Conservation (phyloP, 2,888 invertebrate species). For the Protophormia terraenovae region DNA sequence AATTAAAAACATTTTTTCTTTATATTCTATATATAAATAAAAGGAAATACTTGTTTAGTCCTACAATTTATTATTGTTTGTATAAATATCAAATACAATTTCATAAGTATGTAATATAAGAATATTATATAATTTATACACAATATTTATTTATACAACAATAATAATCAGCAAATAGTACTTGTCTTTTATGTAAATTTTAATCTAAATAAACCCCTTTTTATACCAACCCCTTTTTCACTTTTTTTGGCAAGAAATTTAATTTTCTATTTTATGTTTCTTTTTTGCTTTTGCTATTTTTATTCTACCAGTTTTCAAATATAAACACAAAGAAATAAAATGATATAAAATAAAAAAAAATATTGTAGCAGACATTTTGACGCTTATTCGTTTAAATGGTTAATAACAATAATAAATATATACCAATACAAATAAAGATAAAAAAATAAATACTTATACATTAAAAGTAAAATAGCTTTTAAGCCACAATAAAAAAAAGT, state of each 20-base stretch:
- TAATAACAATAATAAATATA: slow-evolving; percentile 18
- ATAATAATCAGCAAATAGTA: slow-evolving; percentile 11
- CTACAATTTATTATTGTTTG: too few species aligned
- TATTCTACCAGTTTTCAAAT: background rate
- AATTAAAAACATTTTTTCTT: too few species aligned
- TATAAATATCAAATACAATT: too few species aligned
- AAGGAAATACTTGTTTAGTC: too few species aligned
- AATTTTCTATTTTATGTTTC: slow-evolving; percentile 1
- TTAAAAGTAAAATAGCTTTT: background rate
- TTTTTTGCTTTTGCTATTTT: background rate
- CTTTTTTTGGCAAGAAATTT: slow-evolving; percentile 26
- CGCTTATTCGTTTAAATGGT: slow-evolving; percentile 42
- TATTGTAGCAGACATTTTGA: slow-evolving; percentile 45
- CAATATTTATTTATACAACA: background rate
- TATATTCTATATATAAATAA: too few species aligned
- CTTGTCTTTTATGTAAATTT: background rate
- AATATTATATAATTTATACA: too few species aligned
- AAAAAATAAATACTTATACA: background rate
- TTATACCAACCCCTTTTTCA: background rate
- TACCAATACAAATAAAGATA: background rate
- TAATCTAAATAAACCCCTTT: background rate
- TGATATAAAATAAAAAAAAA: slow-evolving; percentile 20
- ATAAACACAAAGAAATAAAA: slow-evolving; percentile 1
- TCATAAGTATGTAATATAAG: too few species aligned
- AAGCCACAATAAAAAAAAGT: background rate